phyloP scores from a whole-genome alignment of 2,888 invertebrate genomes.

The Platypus cylindrus region DNA sequence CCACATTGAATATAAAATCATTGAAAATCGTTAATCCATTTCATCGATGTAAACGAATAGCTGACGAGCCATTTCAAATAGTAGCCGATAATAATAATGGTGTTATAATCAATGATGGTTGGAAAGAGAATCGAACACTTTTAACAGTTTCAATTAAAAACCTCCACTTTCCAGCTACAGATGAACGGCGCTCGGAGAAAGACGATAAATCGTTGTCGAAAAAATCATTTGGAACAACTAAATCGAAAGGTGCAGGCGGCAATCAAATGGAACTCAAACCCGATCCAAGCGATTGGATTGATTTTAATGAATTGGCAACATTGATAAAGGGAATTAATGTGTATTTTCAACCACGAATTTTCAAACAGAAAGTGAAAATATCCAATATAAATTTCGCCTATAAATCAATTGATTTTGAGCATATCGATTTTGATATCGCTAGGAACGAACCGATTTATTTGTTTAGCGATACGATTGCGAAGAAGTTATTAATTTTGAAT shows the following conservation, averaged over 20 bases:
- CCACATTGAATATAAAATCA: conserved; percentile 21
- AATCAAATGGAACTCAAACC: conserved; percentile 7
- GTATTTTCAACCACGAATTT: conserved; percentile 27
- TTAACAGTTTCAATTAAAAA: too few species aligned
- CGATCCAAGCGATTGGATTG: conserved; percentile 27
- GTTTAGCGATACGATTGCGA: conserved; percentile 26
- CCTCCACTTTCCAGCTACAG: too few species aligned
- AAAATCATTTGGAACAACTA: conserved; percentile 1
- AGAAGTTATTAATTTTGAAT: conserved; percentile 26
- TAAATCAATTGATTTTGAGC: conserved; percentile 6
- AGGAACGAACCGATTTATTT: conserved; percentile 29
- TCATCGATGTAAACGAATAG: too few species aligned
- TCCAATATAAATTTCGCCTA: conserved; percentile 17
- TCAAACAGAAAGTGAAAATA: conserved; percentile 21
- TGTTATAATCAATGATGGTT: too few species aligned
- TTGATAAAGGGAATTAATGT: conserved; percentile 22
- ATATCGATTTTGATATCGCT: conserved; percentile 18
- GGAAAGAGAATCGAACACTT: too few species aligned
- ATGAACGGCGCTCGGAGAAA: too few species aligned
- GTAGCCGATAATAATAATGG: too few species aligned
- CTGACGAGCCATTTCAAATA: background rate
- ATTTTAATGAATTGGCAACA: conserved; percentile 23
- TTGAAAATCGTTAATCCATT: conserved; percentile 27
- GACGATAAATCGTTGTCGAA: conserved; percentile 12
- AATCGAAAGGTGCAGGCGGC: conserved; percentile 5